Base-by-base conservation (phyloP, 2,113 vertebrate genomes). In the Empidonax alnorum region DNA sequence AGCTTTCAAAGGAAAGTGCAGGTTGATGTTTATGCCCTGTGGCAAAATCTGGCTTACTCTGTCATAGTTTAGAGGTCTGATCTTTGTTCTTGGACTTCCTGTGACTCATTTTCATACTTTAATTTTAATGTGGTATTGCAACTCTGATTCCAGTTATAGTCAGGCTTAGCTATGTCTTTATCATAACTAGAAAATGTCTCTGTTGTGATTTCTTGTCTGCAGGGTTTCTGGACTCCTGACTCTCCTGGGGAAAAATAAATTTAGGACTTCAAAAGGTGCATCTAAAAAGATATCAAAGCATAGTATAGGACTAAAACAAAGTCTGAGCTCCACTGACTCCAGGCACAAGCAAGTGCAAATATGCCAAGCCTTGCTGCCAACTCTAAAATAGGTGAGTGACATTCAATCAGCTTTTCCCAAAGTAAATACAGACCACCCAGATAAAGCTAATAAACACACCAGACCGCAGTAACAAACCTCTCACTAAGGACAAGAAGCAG, bases 1-100 rank as follows among this genome's bases (percentile, higher is more conserved):
- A 79, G 67, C 63, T 93, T 91, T 94, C 82, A 88, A 85, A 90
- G 37, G n/a, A 69, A 92, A 88, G 75, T 71, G 59, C 46, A 83
- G 53, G 88, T 74, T 93, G 79, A 73, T 85, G 46, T 16, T 92
- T 83, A 84, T 39, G 42, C 68, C 65, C 61, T 80, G 50, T 92
- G 72, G 88, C 55, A 95, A 93, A 90, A 90, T 74, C 50, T 75
- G 80, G 71, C 50, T 89, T 94, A 71, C 62, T 90, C 35, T 55
- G 84, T 89, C 72, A 59, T 55, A 86, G 67, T 80, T 96, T 67
- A 90, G 72, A 89, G 46, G 16, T 71, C 35, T 93, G 76, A 80
- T 66, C 65, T 77, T 84, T 92, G 35, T 63, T 92, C 82, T 74
- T 71, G 42, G 59, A 67, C 52, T 80, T 92, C 42, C 46, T 58